Evolutionary conservation across 2,888 invertebrate species (phyloP), one percentile per base, ranked within the genome.

Genomic region (Drosophila ochracea): DNA sequence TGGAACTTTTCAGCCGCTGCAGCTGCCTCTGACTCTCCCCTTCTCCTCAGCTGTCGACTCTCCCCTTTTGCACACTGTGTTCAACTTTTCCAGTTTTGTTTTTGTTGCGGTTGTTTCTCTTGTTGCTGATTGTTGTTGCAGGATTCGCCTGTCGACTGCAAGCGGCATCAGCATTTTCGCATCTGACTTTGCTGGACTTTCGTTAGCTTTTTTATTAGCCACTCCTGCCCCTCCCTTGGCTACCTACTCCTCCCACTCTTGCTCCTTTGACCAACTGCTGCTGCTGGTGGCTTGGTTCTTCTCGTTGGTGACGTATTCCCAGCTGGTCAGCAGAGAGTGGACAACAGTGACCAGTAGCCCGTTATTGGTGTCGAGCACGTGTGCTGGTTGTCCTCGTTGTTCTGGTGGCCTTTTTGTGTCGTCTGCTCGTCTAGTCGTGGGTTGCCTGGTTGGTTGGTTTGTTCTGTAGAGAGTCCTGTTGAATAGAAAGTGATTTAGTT

Each of bases 401-500:
- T 41, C 72, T 54, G 49, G 28, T 73, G 50, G 50, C 52, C 62
- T 67, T 71, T 80, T 72, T 72, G 60, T 59, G 49, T 60, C 57
- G 70, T 68, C 75, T 59, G 54, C 55, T 58, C 58, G 49, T 47
- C 61, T 25, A 28, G 37, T 75, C 66, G 60, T 62, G 53, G 37
- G 57, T n/a, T 58, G 57, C 41, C 41, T n/a, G 68, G 31, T 37
- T 47, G 37, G 65, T 50, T 66, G 7, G 31, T 49, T 63, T 41
- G 43, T 61, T 68, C 58, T 39, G 64, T 60, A 55, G 58, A 68
- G 64, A 58, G 43, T 87, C 71, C 89, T 87, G 85, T 83, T 83
- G 82, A 84, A 87, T 87, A 83, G 88, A 89, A 87, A 85, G 83
- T 87, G 87, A 83, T 87, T 85, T 79, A 74, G 73, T 87, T 82